These are phyloP conservation scores for Pangasius mekongensis DNA, from an alignment of 2,797 vertebrate genomes.

Conservation along the genomic window DNA sequence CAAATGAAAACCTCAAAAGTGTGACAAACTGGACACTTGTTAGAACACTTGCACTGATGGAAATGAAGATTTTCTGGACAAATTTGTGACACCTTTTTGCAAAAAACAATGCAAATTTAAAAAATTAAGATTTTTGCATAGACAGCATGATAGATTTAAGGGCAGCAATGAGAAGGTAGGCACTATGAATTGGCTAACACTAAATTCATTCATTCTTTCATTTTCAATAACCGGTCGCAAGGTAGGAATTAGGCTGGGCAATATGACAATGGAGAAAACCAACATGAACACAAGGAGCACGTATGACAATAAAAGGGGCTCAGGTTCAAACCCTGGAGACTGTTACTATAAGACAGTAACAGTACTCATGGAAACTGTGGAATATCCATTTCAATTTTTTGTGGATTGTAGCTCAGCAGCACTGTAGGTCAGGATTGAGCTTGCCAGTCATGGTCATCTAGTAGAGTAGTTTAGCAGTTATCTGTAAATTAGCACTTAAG, in stretches of 20 bases:
- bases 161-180: no score
- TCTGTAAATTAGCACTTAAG: slow-evolving; percentile 13
- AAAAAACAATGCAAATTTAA: background rate
- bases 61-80: background rate
- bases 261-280: background rate
- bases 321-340: background rate
- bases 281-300: background rate
- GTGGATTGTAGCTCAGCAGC: background rate
- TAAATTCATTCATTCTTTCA: background rate
- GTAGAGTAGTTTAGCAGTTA: background rate
- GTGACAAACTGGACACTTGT: background rate
- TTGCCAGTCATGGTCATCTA: background rate
- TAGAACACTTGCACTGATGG: background rate
- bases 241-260: background rate
- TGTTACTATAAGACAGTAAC: background rate
- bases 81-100: background rate
- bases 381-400: background rate
- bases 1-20: background rate
- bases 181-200: no score
- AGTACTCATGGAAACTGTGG: background rate
- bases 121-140: background rate
- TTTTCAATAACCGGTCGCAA: background rate
- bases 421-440: background rate
- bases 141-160: no score
- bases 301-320: background rate